Percentiles rank a stretch among this genome's conserved stretches.
These are phyloP conservation scores for Drosophila virilis DNA, from an alignment of 1,140 invertebrate genomes.

Conservation along the genomic window DNA sequence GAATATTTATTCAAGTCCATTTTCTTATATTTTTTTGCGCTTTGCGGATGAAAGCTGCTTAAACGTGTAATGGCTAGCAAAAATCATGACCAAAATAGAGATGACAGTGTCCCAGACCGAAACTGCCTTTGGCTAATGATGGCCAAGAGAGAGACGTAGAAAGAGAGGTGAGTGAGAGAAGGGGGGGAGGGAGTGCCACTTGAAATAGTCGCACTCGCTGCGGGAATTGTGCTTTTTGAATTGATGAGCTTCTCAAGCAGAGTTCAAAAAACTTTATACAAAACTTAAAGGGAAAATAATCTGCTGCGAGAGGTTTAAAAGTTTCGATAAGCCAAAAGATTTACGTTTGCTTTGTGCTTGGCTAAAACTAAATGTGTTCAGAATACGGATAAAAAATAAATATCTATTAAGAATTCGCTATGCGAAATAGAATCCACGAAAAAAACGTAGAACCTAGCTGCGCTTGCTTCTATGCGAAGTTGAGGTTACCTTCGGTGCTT, in stretches of 20 bases:
- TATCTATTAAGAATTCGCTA: too few species aligned
- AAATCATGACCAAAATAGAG: constrained; percentile 62
- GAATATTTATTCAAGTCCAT: constrained; percentile 33
- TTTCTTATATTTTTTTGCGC: constrained; percentile 22
- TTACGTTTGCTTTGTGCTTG: too few species aligned
- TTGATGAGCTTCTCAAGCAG: neutral
- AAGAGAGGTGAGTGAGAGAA: neutral
- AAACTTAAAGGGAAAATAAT: neutral
- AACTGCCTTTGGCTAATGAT: constrained; percentile 31
- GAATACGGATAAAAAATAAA: too few species aligned
- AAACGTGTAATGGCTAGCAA: constrained; percentile 60
- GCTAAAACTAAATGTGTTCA: too few species aligned
- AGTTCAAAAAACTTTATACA: constrained; percentile 4
- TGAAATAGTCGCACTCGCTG: neutral
- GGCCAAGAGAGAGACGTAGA: neutral
- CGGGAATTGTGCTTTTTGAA: constrained; percentile 9
- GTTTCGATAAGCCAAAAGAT: neutral
- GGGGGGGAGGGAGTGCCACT: neutral
- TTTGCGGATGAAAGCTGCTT: constrained; percentile 45
- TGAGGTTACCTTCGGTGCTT: too few species aligned
- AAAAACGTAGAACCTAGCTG: too few species aligned
- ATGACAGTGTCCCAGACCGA: constrained; percentile 36
- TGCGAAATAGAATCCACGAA: too few species aligned
- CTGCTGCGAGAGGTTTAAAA: neutral
- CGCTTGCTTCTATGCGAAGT: too few species aligned